Evolutionary conservation across 2,113 vertebrate genomes (phyloP).

Genomic region (Erpornis zantholeuca): DNA sequence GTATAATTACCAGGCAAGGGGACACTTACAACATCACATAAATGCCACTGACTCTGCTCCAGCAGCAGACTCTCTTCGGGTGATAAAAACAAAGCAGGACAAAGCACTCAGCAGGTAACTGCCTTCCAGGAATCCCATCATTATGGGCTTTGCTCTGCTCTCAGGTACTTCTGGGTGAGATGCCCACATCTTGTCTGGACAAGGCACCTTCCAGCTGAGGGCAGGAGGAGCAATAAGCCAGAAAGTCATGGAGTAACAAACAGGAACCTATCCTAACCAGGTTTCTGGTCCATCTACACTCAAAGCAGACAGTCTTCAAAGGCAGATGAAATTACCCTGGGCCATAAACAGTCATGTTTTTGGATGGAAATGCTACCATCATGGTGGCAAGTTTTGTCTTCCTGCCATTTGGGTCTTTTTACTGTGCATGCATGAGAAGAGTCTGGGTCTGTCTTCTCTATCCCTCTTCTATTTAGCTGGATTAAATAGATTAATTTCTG

Average conservation of each 20-base stretch:
- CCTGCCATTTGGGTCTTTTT: not conserved
- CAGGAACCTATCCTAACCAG: not conserved
- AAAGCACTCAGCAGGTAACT: not conserved
- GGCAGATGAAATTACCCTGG: not conserved
- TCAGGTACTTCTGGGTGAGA: not conserved
- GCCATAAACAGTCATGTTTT: not conserved
- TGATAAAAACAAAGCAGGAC: conserved; percentile 8
- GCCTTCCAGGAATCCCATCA: not conserved
- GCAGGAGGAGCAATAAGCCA: not conserved
- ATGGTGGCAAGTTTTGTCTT: not conserved
- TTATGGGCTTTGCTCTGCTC: not conserved
- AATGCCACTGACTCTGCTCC: conserved; percentile 1
- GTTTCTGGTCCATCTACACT: not conserved
- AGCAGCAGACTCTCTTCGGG: not conserved
- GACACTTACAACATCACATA: conserved; percentile 17
- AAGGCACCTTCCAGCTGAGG: not conserved
- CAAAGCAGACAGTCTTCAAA: not conserved
- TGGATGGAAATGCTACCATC: not conserved
- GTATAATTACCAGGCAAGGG: conserved; percentile 41
- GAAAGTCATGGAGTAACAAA: not conserved
- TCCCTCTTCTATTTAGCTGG: not conserved
- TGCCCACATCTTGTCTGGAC: not conserved
- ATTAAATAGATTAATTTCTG: not conserved
- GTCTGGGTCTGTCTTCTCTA: not conserved
- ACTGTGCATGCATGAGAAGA: not conserved